Conservation (phyloP, 2,113 vertebrate genomes). For the Lepidothrix coronata region DNA sequence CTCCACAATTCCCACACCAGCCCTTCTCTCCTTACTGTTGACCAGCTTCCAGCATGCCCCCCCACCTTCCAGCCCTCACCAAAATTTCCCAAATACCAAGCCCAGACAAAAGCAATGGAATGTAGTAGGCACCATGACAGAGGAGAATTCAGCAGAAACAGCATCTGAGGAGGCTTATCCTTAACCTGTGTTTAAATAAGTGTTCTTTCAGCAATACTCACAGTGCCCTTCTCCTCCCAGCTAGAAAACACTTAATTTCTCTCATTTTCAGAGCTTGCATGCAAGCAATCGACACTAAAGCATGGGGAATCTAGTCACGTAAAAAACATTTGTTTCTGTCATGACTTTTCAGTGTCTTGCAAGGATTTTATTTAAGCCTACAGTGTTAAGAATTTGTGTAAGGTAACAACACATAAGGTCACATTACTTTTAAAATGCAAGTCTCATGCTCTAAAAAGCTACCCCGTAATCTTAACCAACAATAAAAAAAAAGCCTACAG, state of each 20-base stretch:
- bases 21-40: slow-evolving; percentile 45
- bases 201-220: neutral
- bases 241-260: neutral
- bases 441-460: neutral
- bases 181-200: slow-evolving; percentile 14
- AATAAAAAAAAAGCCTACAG: neutral
- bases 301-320: rapidly evolving
- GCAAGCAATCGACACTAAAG: neutral
- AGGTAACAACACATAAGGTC: neutral
- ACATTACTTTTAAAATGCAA: neutral
- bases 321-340: neutral
- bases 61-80: slow-evolving; percentile 67
- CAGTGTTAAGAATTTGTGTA: neutral
- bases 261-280: neutral
- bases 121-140: slow-evolving; percentile 46
- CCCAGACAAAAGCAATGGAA: slow-evolving; percentile 81
- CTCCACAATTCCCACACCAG: slow-evolving; percentile 69
- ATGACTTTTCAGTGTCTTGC: neutral
- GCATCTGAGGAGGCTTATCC: slow-evolving; percentile 32
- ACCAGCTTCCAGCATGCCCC: slow-evolving; percentile 54
- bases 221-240: neutral
- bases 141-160: slow-evolving; percentile 58
- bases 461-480: neutral
- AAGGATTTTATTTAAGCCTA: neutral
- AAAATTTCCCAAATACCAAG: slow-evolving; percentile 81